A percentile compares a stretch with the other conserved stretches of the same genome.
These are phyloP conservation scores for Peribatodes rhomboidaria DNA, from an alignment of 2,888 invertebrate genomes.

Conservation along the genomic window DNA sequence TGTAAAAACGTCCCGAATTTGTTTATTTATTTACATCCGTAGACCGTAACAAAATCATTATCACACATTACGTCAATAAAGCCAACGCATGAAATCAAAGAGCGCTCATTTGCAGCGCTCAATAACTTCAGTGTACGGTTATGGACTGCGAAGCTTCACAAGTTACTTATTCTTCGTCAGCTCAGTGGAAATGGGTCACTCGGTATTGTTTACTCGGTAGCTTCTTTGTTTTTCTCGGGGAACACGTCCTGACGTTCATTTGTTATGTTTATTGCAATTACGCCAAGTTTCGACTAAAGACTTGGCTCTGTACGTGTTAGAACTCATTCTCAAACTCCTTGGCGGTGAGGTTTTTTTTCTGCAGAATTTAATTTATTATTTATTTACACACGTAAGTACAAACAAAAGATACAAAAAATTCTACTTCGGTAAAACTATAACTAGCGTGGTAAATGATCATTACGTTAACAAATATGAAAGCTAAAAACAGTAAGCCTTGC, in stretches of 20 bases:
- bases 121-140: conserved; percentile 17
- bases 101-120: conserved; percentile 5
- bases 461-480: too few species aligned
- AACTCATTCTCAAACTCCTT: neutral
- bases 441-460: too few species aligned
- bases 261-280: conserved; percentile 35
- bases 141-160: conserved; percentile 15
- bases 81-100: conserved; percentile 18
- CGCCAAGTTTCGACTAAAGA: conserved; percentile 25
- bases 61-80: conserved; percentile 13
- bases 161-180: conserved; percentile 16
- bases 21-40: too few species aligned
- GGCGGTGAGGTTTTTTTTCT: neutral
- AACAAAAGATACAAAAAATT: too few species aligned
- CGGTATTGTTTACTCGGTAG: conserved; percentile 28
- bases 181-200: conserved; percentile 39
- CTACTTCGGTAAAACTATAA: too few species aligned
- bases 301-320: conserved; percentile 16
- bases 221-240: conserved; percentile 34
- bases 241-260: conserved; percentile 37
- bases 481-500: too few species aligned
- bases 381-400: too few species aligned
- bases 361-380: neutral
- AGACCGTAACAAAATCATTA: conserved; percentile 10
- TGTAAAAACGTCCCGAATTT: too few species aligned